Percentiles rank a stretch among this genome's conserved stretches.
Conservation (phyloP, 2,797 vertebrate species). For the Hapalemur alaotrensis region DNA sequence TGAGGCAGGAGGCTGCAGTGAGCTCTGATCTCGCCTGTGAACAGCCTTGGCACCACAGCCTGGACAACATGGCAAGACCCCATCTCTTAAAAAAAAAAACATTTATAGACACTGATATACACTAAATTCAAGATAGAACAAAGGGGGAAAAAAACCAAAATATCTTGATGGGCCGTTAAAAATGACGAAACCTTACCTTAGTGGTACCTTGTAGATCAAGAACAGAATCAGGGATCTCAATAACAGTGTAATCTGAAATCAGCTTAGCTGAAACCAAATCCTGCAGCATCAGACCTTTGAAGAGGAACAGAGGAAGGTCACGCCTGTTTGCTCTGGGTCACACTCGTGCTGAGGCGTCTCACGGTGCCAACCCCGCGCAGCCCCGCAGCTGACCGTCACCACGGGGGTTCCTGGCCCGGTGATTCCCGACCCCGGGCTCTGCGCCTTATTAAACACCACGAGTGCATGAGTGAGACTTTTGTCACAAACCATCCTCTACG, state of each 20-base stretch:
- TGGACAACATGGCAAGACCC: background rate
- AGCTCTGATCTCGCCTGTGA: background rate
- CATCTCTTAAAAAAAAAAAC: background rate
- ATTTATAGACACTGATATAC: background rate
- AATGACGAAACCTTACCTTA: slow-evolving; percentile 85
- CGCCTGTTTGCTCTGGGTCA: background rate
- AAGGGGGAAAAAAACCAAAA: background rate
- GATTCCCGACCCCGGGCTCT: background rate
- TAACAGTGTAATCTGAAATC: slow-evolving; percentile 90
- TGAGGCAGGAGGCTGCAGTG: background rate
- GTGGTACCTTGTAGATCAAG: slow-evolving; percentile 90
- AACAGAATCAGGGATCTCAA: slow-evolving; percentile 89
- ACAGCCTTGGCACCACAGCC: background rate
- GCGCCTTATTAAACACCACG: background rate
- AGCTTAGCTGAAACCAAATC: slow-evolving; percentile 91
- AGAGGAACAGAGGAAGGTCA: slow-evolving; percentile 7
- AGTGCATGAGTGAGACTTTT: background rate
- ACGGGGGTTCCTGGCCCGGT: background rate
- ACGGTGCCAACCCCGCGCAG: background rate
- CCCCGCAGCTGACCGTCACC: background rate
- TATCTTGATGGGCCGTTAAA: background rate
- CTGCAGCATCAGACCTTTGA: slow-evolving; percentile 92
- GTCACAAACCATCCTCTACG: slow-evolving; percentile 89
- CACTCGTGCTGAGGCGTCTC: rapidly evolving
- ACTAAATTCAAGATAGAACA: background rate